Conservation (phyloP, 2,113 vertebrate genomes). For the Podocnemis expansa region DNA sequence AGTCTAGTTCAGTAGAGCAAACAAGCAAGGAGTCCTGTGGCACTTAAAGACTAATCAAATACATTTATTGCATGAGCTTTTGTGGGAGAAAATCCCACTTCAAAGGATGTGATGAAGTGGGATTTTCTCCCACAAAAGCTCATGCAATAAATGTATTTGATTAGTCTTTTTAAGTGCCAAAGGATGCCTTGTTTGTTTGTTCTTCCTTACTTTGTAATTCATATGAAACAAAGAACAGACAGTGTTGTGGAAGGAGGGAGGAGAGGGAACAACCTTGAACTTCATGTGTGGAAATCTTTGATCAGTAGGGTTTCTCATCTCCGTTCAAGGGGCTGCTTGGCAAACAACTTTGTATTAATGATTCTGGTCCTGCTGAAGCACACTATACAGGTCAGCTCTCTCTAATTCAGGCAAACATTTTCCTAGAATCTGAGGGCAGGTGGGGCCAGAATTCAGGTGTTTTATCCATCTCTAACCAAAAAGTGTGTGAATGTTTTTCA, state of each 20-base stretch:
- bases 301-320: neutral
- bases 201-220: no score
- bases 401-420: neutral
- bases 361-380: neutral
- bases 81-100: no score
- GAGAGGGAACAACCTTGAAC: neutral
- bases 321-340: neutral
- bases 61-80: no score
- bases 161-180: no score
- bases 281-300: neutral
- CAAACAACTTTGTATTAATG: neutral
- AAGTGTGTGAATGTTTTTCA: neutral
- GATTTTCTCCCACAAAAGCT: no score
- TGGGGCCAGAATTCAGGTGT: neutral
- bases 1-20: no score
- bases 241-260: neutral
- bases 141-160: no score
- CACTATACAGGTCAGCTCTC: neutral
- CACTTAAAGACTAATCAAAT: no score
- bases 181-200: no score
- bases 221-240: neutral
- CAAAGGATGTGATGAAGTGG: no score
- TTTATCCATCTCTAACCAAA: neutral
- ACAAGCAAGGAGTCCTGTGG: no score
- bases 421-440: neutral